Evolutionary conservation across 2,888 invertebrate species (phyloP), one percentile per base, ranked within the genome.

Genomic region (Cosmia pyralina): DNA sequence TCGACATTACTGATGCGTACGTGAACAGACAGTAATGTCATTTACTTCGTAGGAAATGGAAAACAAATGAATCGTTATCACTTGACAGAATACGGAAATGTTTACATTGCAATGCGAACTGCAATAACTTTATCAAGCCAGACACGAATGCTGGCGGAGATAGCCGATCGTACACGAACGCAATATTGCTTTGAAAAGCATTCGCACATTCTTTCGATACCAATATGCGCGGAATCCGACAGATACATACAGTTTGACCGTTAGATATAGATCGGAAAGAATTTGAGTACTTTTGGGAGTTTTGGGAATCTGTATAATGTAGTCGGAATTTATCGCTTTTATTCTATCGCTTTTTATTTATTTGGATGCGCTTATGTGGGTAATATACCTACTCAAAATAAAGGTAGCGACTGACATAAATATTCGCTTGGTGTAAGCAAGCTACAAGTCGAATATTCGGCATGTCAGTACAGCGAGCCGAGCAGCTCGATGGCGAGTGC

Each of bases 91-190:
- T 58, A 68, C 62, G 44, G n/a, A 66, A 28, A 52, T 52, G 60
- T 71, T 62, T 65, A 48, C 58, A 68, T 69, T 69, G 69, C 74
- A 74, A 53, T 52, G 22, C 41, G 57, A 67, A 69, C 53, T 75
- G 66, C 71, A 74, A 69, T 73, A 82, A 74, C 74, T 79, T 77
- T 71, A 57, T 44, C 71, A 78, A 72, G 53, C 59, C 41, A 57
- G 55, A 38, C 69, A 81, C 83, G 77, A 82, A 66, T 46, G 19
- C 44, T 60, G 48, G 46, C 72, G 81, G 68, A 58, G 48, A 74
- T 57, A 69, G 1, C 55, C 78, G 83, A 77, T 11, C 59, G 48
- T 63, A 34, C 58, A 57, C 72, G 75, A 75, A 71, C 53, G 59
- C 65, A 60, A 28, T 2, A 69, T 72, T 63, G 65, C 71, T 69